phyloP scores from a whole-genome alignment of 2,888 invertebrate species.

The Stenodera caucasica region DNA sequence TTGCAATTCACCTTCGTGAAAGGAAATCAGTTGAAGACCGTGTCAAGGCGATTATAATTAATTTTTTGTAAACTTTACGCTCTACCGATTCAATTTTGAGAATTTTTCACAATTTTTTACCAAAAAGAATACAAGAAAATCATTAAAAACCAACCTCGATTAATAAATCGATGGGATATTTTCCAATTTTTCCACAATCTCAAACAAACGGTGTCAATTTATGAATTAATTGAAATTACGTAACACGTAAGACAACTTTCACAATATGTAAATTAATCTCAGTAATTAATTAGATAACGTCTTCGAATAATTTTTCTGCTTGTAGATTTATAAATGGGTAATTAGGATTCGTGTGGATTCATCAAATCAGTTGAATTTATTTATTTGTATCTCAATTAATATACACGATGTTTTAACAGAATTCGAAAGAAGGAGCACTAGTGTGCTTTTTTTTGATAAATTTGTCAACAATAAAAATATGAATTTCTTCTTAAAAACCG shows the following conservation, averaged over 20 bases:
- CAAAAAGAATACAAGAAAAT: neutral
- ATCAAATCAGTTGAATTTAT: neutral
- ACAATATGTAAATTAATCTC: constrained; percentile 8
- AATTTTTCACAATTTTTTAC: constrained; percentile 11
- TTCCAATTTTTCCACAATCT: constrained; percentile 6
- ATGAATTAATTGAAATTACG: constrained; percentile 13
- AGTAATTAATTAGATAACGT: neutral
- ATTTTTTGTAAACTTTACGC: neutral
- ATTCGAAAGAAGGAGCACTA: neutral
- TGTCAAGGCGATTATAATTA: neutral
- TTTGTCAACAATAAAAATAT: neutral
- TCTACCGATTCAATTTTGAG: neutral
- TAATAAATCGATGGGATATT: too few species aligned
- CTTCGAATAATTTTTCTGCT: neutral
- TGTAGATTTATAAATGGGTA: neutral
- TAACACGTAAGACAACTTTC: constrained; percentile 22
- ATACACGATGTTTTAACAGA: neutral
- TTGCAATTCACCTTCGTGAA: neutral
- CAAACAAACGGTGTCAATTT: constrained; percentile 21
- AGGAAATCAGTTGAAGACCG: neutral
- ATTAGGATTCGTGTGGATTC: neutral
- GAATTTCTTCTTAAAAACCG: neutral
- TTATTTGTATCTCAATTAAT: constrained; percentile 1
- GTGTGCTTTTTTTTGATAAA: neutral
- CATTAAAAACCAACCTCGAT: constrained; percentile 13